Evolutionary conservation across 2,888 invertebrate species (phyloP), one percentile per base, ranked within the genome.

Genomic region (Theretra japonica): DNA sequence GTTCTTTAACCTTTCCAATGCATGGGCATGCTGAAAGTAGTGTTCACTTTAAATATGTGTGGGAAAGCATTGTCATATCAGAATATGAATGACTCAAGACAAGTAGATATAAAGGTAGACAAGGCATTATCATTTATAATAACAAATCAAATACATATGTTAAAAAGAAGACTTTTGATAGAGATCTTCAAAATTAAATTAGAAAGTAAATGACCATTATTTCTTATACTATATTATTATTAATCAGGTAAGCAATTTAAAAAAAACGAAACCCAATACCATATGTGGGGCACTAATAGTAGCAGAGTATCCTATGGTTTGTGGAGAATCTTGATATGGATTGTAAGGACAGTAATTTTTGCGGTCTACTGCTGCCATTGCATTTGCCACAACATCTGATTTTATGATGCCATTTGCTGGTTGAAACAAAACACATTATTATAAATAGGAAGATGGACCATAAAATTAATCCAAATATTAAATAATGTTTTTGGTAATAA

Each of bases 231-330:
- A 11, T 41, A 1, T 11, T 15, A 41, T 4, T 0, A 11, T 41
- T 41, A 41, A 15, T 15, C 41, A 41, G 41, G 11, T 15, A 15
- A 41, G 11, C 33, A 41, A 41, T n/a, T n/a, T 41, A 33, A 6
- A 41, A 11, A 15, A 41, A 5, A 28, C 3, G 2, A 41, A 41
- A 11, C 11, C 41, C 41, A 8, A 41, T 92, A 98, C 98, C 99
- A 99, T 99, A 88, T 99, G 99, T 17, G 99, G 99, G 53, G 99
- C 99, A 91, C 98, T 98, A 75, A 99, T 99, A 0, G 99, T 99
- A 6, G 98, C 99, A 33, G 98, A 97, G 88, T 96, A 99, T 68
- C 99, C 99, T 86, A 99, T 99, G 69, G 97, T 95, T 89, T 99
- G 98, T 0, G 99, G 99, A 15, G 97, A 96, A 92, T 99, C 99